Percentiles rank a stretch among this genome's conserved stretches.
Conservation (phyloP, 2,888 invertebrate genomes). For the Xanthia togata region DNA sequence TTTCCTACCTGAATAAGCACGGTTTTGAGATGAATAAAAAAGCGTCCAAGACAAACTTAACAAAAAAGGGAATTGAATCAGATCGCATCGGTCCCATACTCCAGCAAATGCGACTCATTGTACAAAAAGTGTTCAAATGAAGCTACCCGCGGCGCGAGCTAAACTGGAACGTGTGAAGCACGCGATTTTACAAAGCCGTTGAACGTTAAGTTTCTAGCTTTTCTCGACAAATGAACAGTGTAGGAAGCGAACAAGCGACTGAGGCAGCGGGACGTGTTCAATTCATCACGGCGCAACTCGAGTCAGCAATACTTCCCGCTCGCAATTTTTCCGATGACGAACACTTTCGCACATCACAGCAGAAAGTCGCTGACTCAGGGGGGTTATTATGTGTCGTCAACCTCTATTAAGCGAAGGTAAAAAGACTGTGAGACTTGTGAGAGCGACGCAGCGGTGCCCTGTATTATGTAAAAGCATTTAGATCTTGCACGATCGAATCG, state of each 20-base stretch:
- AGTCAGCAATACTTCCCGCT: conserved; percentile 69
- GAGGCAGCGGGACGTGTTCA: conserved; percentile 65
- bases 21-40: conserved; percentile 3
- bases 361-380: conserved; percentile 72
- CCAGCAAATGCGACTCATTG: conserved; percentile 8
- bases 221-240: conserved; percentile 67
- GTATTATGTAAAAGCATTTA: conserved; percentile 17
- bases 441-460: conserved; percentile 20
- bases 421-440: conserved; percentile 28
- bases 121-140: conserved; percentile 32
- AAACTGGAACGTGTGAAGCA: conserved; percentile 60
- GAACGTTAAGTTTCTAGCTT: conserved; percentile 64
- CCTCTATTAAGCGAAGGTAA: conserved; percentile 61
- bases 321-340: conserved; percentile 82
- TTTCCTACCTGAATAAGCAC: background rate
- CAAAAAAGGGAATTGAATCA: conserved; percentile 15
- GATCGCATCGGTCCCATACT: conserved; percentile 4
- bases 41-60: background rate
- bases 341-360: conserved; percentile 74
- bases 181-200: conserved; percentile 61
- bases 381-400: conserved; percentile 68
- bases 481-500: conserved; percentile 10
- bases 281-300: conserved; percentile 70
- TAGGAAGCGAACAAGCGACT: conserved; percentile 56
- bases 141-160: conserved; percentile 27